Percentiles rank a stretch among this genome's conserved stretches.
Evolutionary conservation across 1,140 invertebrate species (phyloP).

Genomic region (Aphelenchoides fujianensis): DNA sequence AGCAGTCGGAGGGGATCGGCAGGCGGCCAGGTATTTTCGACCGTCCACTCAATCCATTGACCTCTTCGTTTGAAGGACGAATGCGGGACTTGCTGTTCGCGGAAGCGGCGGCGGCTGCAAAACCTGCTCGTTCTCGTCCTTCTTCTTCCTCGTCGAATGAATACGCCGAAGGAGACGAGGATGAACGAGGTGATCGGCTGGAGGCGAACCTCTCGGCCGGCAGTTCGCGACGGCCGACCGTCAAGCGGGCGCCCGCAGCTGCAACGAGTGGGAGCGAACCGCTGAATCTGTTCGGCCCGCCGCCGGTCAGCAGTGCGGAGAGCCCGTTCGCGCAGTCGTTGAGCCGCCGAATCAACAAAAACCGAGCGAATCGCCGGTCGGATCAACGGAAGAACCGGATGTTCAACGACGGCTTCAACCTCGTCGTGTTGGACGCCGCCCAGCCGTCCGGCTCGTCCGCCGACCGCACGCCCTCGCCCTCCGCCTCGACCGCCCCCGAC

Average conservation of each 20-base stretch:
- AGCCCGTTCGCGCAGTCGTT: neutral
- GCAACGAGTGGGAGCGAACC: neutral
- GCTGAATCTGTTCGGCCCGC: slow-evolving; percentile 15
- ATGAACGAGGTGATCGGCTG: neutral
- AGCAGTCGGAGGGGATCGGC: no score
- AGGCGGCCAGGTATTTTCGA: no score
- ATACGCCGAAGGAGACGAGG: neutral
- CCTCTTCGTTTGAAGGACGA: no score
- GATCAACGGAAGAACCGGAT: slow-evolving; percentile 20
- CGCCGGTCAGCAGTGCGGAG: neutral
- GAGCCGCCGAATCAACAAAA: neutral
- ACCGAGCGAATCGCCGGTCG: slow-evolving; percentile 8
- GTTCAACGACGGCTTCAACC: slow-evolving; percentile 11
- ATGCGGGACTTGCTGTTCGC: neutral
- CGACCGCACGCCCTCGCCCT: slow-evolving; percentile 13
- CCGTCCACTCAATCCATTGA: no score
- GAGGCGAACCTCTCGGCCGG: neutral
- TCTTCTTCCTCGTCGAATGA: no score
- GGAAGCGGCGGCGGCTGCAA: neutral
- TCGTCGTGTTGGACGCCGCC: slow-evolving; percentile 8
- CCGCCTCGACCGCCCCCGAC: slow-evolving; percentile 11
- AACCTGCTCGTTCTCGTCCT: neutral
- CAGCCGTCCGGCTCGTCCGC: neutral
- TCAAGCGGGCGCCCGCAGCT: neutral
- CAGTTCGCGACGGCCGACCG: neutral